Evolutionary conservation across 2,888 invertebrate genomes (phyloP).

Genomic region (Hedychridium roseum): DNA sequence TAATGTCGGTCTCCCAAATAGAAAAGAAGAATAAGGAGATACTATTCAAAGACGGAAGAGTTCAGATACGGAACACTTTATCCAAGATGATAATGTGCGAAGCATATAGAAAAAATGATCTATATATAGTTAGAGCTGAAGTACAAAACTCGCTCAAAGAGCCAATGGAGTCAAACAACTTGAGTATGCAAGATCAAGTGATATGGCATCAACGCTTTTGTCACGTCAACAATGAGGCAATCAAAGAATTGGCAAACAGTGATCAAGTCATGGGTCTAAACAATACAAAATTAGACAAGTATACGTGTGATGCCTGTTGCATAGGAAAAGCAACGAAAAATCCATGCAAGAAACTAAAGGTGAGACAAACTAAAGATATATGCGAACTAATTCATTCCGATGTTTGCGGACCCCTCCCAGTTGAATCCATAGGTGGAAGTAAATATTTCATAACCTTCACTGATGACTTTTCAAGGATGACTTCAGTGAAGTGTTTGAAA

Average conservation of each 20-base stretch:
- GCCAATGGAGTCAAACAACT: neutral
- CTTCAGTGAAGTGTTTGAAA: too few relatives aligned
- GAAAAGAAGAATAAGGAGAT: neutral
- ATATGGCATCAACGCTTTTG: conserved; percentile 3
- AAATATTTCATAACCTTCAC: too few relatives aligned
- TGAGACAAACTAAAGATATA: too few relatives aligned
- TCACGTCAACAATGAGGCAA: neutral
- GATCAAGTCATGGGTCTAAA: neutral
- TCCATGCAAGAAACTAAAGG: neutral
- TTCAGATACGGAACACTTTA: neutral
- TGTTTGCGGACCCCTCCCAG: too few relatives aligned
- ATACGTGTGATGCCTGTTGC: neutral
- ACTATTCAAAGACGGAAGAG: neutral
- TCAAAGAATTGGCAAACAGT: neutral
- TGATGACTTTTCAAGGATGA: too few relatives aligned
- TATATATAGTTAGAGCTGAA: conserved; percentile 1
- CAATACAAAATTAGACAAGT: neutral
- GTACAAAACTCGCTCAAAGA: neutral
- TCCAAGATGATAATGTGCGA: too few relatives aligned
- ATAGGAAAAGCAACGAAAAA: neutral
- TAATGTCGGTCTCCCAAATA: conserved; percentile 3
- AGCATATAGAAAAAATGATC: neutral
- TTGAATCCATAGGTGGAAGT: too few relatives aligned
- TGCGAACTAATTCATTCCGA: too few relatives aligned
- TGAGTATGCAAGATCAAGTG: neutral